phyloP scores from a whole-genome alignment of 1,140 invertebrate genomes.

The Charaxes varanes region DNA sequence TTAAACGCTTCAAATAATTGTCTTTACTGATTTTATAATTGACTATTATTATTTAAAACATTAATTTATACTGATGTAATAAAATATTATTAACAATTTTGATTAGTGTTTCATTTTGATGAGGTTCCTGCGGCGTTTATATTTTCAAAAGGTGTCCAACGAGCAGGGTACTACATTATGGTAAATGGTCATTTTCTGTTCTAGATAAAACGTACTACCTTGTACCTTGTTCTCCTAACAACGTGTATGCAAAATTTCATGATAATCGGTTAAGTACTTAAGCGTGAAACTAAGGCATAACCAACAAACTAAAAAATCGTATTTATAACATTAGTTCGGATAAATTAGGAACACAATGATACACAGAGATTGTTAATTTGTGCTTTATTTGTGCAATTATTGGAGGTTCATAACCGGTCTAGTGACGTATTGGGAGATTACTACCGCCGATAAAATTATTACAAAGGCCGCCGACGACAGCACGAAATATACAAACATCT shows the following conservation, averaged over 20 bases:
- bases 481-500: conserved; percentile 24
- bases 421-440: conserved; percentile 2
- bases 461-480: conserved; percentile 17
- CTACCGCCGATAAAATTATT: conserved; percentile 20
- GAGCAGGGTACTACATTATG: too few species aligned
- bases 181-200: too few species aligned
- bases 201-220: too few species aligned
- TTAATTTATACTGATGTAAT: conserved; percentile 58
- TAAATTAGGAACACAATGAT: not conserved
- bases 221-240: too few species aligned
- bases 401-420: not conserved
- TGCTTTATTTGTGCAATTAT: too few species aligned
- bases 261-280: too few species aligned
- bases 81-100: conserved; percentile 57
- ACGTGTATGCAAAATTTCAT: too few species aligned
- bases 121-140: too few species aligned
- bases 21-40: conserved; percentile 46
- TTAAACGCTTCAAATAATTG: conserved; percentile 48
- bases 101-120: conserved; percentile 36
- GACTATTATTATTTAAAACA: conserved; percentile 48
- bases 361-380: not conserved
- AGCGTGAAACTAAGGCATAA: too few species aligned
- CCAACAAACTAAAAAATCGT: too few species aligned
- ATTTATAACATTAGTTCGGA: too few species aligned
- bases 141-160: too few species aligned